Percentiles rank a stretch among this genome's conserved stretches.
phyloP scores from a whole-genome alignment of 1,140 invertebrate genomes.

The Magallana angulata region DNA sequence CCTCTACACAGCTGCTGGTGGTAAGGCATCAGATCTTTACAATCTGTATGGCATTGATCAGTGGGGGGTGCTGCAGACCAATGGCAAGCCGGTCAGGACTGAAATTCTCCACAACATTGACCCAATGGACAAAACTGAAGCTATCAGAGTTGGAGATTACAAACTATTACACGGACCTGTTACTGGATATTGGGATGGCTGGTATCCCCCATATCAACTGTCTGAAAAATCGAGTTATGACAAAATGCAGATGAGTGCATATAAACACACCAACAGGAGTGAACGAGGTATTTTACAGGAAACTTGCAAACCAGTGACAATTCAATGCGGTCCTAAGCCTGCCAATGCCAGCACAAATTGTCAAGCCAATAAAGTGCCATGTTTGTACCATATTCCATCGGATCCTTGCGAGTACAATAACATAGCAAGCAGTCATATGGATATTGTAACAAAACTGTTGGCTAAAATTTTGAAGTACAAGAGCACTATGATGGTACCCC shows the following conservation, averaged over 20 bases:
- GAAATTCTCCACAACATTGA: slow-evolving; percentile 93
- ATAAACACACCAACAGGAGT: neutral
- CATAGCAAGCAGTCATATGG: slow-evolving; percentile 80
- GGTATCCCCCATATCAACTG: slow-evolving; percentile 72
- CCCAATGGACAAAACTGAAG: slow-evolving; percentile 86
- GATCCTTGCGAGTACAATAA: slow-evolving; percentile 95
- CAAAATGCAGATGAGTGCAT: neutral
- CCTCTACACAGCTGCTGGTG: slow-evolving; percentile 81
- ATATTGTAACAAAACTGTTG: slow-evolving; percentile 81
- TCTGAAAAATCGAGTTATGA: slow-evolving; percentile 42
- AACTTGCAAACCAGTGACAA: slow-evolving; percentile 46
- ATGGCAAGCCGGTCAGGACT: slow-evolving; percentile 83
- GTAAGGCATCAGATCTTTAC: slow-evolving; percentile 77
- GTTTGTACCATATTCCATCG: slow-evolving; percentile 88
- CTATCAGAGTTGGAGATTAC: slow-evolving; percentile 88
- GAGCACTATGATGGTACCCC: slow-evolving; percentile 70
- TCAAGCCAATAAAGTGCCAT: slow-evolving; percentile 84
- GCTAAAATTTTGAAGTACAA: slow-evolving; percentile 63
- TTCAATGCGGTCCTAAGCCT: slow-evolving; percentile 73
- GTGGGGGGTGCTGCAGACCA: slow-evolving; percentile 86
- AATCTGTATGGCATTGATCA: slow-evolving; percentile 88
- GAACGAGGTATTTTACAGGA: neutral
- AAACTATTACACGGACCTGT: slow-evolving; percentile 89
- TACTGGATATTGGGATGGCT: slow-evolving; percentile 64
- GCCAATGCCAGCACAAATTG: slow-evolving; percentile 80